Conservation (phyloP, 2,113 vertebrate genomes). For the Thunnus thynnus region DNA sequence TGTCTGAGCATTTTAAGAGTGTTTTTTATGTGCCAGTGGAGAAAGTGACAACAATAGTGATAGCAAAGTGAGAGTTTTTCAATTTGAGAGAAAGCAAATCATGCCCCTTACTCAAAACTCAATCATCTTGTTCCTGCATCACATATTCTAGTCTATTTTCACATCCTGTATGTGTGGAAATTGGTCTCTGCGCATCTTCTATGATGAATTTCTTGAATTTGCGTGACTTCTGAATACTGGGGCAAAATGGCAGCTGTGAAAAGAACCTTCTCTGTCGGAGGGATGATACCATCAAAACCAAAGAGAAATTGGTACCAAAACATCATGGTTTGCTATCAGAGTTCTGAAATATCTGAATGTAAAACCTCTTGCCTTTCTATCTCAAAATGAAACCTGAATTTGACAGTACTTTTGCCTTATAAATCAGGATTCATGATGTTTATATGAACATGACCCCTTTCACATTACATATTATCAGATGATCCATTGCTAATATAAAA, state of each 20-base stretch:
- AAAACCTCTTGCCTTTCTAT: no score
- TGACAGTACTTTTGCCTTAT: no score
- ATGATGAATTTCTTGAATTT: neutral
- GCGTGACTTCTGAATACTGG: neutral
- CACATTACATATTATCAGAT: no score
- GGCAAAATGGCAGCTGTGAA: neutral
- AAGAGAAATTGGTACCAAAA: neutral
- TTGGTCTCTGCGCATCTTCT: neutral
- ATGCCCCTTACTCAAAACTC: neutral
- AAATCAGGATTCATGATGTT: no score
- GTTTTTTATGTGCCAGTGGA: neutral
- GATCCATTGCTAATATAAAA: no score
- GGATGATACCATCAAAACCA: neutral
- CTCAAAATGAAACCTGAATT: no score
- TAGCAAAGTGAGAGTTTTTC: neutral
- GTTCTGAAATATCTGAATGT: no score
- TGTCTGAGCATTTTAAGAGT: neutral
- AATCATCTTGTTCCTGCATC: no score
- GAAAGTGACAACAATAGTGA: slow-evolving; percentile 5
- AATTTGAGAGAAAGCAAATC: neutral
- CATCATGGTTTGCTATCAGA: neutral
- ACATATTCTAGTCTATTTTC: neutral
- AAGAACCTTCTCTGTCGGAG: neutral
- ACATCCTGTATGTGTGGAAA: neutral
- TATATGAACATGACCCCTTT: no score